Evolutionary conservation across 2,888 invertebrate genomes (phyloP).

Genomic region (Cataglyphis livida): DNA sequence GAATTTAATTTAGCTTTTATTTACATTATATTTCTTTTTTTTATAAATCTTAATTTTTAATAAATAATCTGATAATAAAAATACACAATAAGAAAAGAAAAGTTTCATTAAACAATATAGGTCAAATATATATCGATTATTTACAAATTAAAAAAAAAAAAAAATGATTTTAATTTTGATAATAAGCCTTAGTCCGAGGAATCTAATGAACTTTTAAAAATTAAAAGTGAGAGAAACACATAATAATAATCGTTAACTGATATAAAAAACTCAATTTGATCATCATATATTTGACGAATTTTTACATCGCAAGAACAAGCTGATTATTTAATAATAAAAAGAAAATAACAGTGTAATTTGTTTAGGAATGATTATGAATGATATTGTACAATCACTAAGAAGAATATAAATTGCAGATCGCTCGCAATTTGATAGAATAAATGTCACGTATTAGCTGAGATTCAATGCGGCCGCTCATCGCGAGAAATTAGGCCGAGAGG

Average conservation of each 20-base stretch:
- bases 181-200: neutral
- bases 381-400: too few species aligned
- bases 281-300: too few species aligned
- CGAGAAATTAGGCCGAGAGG: constrained; percentile 75
- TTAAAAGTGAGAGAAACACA: neutral
- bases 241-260: neutral
- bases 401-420: too few species aligned
- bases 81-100: neutral
- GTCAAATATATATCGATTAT: neutral
- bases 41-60: neutral
- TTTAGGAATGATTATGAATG: too few species aligned
- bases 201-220: neutral
- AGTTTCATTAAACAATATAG: neutral
- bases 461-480: constrained; percentile 56
- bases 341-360: too few species aligned
- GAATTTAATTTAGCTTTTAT: neutral
- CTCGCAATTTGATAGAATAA: neutral
- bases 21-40: neutral
- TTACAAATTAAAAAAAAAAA: neutral
- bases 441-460: constrained; percentile 49
- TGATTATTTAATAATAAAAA: too few species aligned
- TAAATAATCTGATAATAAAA: neutral
- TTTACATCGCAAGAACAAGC: too few species aligned
- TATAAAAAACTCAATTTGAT: too few species aligned
- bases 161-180: neutral